Evolutionary conservation across 2,888 invertebrate species (phyloP), one percentile per base, ranked within the genome.

Genomic region (Omphaloscelis lunosa): DNA sequence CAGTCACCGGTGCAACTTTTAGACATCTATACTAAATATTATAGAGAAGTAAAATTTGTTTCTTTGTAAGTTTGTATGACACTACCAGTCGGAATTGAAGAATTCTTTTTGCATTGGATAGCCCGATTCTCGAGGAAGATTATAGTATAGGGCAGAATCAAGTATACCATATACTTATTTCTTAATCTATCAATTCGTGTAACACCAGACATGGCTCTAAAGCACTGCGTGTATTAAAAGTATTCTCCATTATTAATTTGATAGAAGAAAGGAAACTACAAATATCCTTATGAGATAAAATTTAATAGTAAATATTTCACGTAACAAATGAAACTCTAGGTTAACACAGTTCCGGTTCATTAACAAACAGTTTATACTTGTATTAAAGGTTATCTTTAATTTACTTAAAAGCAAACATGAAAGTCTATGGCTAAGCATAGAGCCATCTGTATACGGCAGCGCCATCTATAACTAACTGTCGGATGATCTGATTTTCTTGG

Each of bases 401-500:
- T 80, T 70, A 82, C 86, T 70, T 84, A 86, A n/a, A 84, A 86
- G 83, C 74, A 82, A 86, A 72, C 51, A 82, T 77, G 77, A 77
- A 83, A 77, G 78, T 84, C 83, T 82, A 84, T 84, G 86, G 58
- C 53, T 62, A 80, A 80, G 78, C 85, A 85, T 81, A 83, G 82
- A 86, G 79, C 59, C 53, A 53, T 79, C 62, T 56, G 79, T 72
- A 70, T 45, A 56, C 68, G 58, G 56, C 65, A 75, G 56, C 67
- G 62, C 48, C 65, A 71, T 71, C 70, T 82, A 83, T 86, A 88
- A 90, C 91, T 94, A 94, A 83, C 91, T 93, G 27, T 93, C 93
- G 6, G 91, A 90, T 20, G 91, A 89, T 77, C 90, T 93, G 3
- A 94, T 89, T 92, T 95, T 96, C 17, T 89, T 80, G 0, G 93